Evolutionary conservation across 2,797 vertebrate species (phyloP).

Genomic region (Geotrypetes seraphini): DNA sequence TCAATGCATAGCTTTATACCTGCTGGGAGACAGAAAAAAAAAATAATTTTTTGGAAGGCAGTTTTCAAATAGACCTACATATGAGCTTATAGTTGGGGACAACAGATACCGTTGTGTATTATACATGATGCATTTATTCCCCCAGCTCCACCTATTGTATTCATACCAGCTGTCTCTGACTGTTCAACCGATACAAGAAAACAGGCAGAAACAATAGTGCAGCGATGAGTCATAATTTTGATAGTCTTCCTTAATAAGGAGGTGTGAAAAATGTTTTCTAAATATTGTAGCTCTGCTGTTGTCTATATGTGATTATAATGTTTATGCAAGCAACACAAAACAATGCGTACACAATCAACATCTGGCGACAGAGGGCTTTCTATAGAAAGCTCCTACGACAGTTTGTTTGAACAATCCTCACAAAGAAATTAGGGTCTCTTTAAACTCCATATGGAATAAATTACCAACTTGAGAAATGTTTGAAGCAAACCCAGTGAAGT

Average conservation of each 20-base stretch:
- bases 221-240: constrained; percentile 86
- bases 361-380: constrained; percentile 64
- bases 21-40: too few relatives aligned
- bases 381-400: constrained; percentile 53
- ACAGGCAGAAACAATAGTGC: constrained; percentile 71
- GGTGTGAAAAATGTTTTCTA: constrained; percentile 90
- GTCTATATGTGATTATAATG: constrained; percentile 87
- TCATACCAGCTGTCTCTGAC: constrained; percentile 77
- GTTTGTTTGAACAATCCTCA: constrained; percentile 44
- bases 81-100: constrained; percentile 53
- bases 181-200: constrained; percentile 73
- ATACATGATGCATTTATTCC: constrained; percentile 73
- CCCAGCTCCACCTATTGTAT: constrained; percentile 72
- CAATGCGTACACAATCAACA: constrained; percentile 82
- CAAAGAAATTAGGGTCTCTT: constrained; percentile 21
- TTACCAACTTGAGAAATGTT: constrained; percentile 19
- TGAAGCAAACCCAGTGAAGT: constrained; percentile 13
- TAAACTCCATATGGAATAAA: constrained; percentile 7
- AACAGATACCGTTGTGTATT: constrained; percentile 71
- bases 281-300: constrained; percentile 84
- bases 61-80: constrained; percentile 70
- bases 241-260: constrained; percentile 84
- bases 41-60: constrained; percentile 49
- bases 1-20: constrained; percentile 63
- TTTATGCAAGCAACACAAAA: constrained; percentile 81